Percentiles rank a stretch among this genome's conserved stretches.
Conservation (phyloP, 2,797 vertebrate species). For the Sus cebifrons region DNA sequence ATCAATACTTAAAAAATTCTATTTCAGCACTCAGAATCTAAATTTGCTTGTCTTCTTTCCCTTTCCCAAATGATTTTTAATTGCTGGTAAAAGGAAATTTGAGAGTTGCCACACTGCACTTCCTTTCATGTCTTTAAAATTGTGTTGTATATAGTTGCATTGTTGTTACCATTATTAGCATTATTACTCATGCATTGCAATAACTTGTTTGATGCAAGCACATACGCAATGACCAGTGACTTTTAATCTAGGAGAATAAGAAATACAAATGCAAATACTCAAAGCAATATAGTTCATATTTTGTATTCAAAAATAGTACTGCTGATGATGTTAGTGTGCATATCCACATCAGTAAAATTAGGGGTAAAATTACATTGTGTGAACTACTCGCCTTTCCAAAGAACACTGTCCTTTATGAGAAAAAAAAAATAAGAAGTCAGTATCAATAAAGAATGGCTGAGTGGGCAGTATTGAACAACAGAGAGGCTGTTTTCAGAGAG, state of each 20-base stretch:
- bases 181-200: conserved; percentile 54
- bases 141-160: background rate
- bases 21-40: background rate
- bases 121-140: conserved; percentile 20
- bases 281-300: conserved; percentile 19
- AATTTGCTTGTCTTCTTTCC: conserved; percentile 5
- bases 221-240: background rate
- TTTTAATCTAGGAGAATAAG: conserved; percentile 50
- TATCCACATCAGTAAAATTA: conserved; percentile 27
- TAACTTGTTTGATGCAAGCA: conserved; percentile 23
- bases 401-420: background rate
- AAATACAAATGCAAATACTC: conserved; percentile 20
- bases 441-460: background rate
- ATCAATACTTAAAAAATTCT: background rate
- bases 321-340: background rate
- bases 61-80: conserved; percentile 50
- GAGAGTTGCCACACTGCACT: background rate
- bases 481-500: background rate
- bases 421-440: background rate
- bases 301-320: conserved; percentile 66
- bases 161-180: conserved; percentile 52
- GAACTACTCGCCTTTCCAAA: background rate
- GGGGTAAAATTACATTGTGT: background rate
- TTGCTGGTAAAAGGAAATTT: conserved; percentile 41
- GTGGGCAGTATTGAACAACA: fast-evolving